phyloP scores from a whole-genome alignment of 2,113 vertebrate species.

The Calyptomena viridis region DNA sequence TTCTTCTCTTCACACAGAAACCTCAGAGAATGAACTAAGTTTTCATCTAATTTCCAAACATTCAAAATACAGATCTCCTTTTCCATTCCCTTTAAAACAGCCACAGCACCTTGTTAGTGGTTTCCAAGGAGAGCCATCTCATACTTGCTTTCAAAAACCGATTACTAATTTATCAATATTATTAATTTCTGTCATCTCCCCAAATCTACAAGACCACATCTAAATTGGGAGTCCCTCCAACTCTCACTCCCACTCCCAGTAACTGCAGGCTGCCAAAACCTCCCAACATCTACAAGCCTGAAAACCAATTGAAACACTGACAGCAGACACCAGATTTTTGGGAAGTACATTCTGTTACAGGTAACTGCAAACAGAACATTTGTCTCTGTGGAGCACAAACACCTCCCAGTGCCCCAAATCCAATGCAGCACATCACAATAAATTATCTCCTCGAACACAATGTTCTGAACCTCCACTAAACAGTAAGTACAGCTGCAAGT shows the following conservation, averaged over 20 bases:
- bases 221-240: neutral
- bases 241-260: neutral
- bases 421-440: conserved; percentile 6
- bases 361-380: conserved; percentile 3
- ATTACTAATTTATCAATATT: neutral
- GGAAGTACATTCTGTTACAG: conserved; percentile 8
- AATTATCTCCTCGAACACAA: conserved; percentile 44
- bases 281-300: neutral
- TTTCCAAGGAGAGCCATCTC: neutral
- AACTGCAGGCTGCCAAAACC: neutral
- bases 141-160: neutral
- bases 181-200: neutral
- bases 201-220: neutral
- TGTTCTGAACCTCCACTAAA: conserved; percentile 50
- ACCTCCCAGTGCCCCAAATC: neutral
- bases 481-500: conserved; percentile 18
- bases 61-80: neutral
- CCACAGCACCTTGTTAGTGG: neutral
- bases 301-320: neutral
- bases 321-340: neutral
- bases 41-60: neutral
- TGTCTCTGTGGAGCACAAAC: conserved; percentile 17
- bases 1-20: neutral
- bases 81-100: neutral
- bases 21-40: neutral